A percentile compares a stretch with the other conserved stretches of the same genome.
phyloP scores from a whole-genome alignment of 2,797 vertebrate species.

The Uromys caudimaculatus region DNA sequence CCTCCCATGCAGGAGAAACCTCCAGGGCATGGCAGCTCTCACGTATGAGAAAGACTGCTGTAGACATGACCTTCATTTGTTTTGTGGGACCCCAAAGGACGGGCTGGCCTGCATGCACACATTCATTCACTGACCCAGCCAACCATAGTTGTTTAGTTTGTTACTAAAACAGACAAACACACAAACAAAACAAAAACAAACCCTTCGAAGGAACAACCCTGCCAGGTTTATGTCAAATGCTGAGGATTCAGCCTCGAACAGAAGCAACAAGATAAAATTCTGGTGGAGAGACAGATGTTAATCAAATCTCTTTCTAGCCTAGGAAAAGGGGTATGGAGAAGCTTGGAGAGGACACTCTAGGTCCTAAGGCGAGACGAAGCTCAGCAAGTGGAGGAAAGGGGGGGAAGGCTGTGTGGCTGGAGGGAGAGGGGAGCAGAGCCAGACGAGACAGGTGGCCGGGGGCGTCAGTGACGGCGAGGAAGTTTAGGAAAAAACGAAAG shows the following conservation, averaged over 20 bases:
- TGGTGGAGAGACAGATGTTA: background rate
- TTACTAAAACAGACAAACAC: background rate
- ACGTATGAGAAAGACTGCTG: background rate
- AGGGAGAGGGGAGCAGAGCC: background rate
- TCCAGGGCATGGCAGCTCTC: background rate
- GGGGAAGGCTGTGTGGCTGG: background rate
- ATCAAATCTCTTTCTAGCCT: background rate
- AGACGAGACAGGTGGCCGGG: constrained; percentile 14
- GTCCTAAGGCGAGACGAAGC: background rate
- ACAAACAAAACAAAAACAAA: background rate
- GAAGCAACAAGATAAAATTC: background rate
- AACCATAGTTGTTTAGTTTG: too few relatives aligned
- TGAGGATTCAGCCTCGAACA: constrained; percentile 24
- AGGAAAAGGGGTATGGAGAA: background rate
- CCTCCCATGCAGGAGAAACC: background rate
- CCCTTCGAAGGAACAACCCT: background rate
- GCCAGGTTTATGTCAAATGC: background rate
- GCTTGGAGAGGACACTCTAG: background rate
- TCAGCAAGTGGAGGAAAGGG: background rate
- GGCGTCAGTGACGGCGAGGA: constrained; percentile 11
- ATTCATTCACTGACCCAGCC: background rate
- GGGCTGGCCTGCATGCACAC: background rate
- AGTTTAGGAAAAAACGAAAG: constrained; percentile 26
- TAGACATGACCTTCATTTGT: constrained; percentile 4
- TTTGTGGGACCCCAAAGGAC: background rate